Evolutionary conservation across 1,140 invertebrate genomes (phyloP).

Genomic region (Drosophila elegans): DNA sequence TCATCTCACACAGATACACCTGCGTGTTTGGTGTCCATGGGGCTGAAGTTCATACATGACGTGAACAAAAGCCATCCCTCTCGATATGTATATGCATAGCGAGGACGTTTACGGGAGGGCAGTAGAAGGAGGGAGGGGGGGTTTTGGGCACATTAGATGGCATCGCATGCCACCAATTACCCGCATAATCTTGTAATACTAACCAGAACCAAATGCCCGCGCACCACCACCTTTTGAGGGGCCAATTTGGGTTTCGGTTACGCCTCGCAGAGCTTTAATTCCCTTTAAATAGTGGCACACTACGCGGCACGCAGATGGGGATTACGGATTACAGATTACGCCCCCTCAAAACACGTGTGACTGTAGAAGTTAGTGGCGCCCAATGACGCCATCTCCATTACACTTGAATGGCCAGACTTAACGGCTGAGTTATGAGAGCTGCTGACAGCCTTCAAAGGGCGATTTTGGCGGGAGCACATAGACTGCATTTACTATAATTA

Average conservation of each 20-base stretch:
- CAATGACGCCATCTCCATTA: constrained; percentile 41
- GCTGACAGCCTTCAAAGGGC: constrained; percentile 30
- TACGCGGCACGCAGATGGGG: constrained; percentile 19
- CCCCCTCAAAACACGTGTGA: constrained; percentile 29
- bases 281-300: constrained; percentile 64
- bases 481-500: not conserved
- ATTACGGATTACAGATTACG: constrained; percentile 5
- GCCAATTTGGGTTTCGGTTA: constrained; percentile 60
- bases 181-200: constrained; percentile 81
- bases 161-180: constrained; percentile 79
- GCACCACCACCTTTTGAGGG: constrained; percentile 30
- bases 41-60: constrained; percentile 48
- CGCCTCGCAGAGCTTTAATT: constrained; percentile 62
- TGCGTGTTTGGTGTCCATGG: constrained; percentile 71
- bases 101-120: no score
- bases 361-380: constrained; percentile 42
- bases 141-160: constrained; percentile 56
- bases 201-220: constrained; percentile 53
- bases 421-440: constrained; percentile 22
- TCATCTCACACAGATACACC: constrained; percentile 34
- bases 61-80: constrained; percentile 49
- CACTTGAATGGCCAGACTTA: constrained; percentile 35
- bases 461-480: not conserved
- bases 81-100: not conserved
- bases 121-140: not conserved